Percentiles rank a stretch among this genome's conserved stretches.
These are phyloP conservation scores for Melinaea menophilus DNA, from an alignment of 2,888 invertebrate species.

Conservation along the genomic window DNA sequence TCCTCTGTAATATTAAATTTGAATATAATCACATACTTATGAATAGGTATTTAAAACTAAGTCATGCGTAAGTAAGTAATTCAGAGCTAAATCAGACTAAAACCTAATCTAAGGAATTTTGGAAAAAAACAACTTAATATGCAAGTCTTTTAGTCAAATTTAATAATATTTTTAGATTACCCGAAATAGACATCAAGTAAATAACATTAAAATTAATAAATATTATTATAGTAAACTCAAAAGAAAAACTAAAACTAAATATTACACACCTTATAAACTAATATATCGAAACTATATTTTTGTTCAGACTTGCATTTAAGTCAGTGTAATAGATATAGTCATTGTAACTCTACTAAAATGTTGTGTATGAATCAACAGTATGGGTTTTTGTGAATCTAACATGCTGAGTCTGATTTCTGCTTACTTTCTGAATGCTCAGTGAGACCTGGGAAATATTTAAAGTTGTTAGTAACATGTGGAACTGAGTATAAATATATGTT, in stretches of 20 bases:
- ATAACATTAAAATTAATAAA: no score
- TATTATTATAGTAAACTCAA: no score
- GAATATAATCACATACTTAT: background rate
- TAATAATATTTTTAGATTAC: background rate
- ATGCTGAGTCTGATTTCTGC: slow-evolving; percentile 60
- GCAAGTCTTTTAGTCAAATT: background rate
- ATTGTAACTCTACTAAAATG: slow-evolving; percentile 17
- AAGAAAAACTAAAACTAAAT: no score
- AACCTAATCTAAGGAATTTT: background rate
- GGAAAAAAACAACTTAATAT: background rate
- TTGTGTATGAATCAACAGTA: slow-evolving; percentile 18
- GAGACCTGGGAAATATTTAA: slow-evolving; percentile 74
- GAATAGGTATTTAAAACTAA: slow-evolving; percentile 8
- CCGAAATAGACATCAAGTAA: no score
- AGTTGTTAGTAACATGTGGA: slow-evolving; percentile 53
- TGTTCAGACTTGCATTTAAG: slow-evolving; percentile 16
- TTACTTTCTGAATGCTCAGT: slow-evolving; percentile 76
- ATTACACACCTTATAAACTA: no score
- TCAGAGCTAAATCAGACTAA: background rate
- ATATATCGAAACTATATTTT: background rate
- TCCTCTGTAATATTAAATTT: background rate
- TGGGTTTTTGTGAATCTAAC: slow-evolving; percentile 40
- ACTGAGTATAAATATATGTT: slow-evolving; percentile 7
- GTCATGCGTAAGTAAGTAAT: slow-evolving; percentile 15
- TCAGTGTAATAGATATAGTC: slow-evolving; percentile 5